These are phyloP conservation scores for Anas platyrhynchos DNA, from an alignment of 2,113 vertebrate species.

Conservation along the genomic window DNA sequence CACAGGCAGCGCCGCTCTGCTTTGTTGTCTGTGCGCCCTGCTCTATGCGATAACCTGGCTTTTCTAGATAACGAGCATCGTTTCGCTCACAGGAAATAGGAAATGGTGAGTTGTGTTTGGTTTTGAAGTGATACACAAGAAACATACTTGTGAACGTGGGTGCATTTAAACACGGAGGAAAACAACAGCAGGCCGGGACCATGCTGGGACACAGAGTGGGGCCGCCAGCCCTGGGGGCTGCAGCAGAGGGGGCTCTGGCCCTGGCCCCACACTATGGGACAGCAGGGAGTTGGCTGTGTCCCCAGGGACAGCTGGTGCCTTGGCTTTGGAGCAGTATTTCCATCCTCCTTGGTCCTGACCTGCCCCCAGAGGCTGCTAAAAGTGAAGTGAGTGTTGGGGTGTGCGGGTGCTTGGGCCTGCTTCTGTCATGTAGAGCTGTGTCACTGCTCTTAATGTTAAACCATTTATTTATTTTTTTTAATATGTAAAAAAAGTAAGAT, in stretches of 20 bases:
- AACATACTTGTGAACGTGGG: background rate
- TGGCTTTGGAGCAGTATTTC: background rate
- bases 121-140: background rate
- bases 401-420: background rate
- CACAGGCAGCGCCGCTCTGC: background rate
- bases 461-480: too few species aligned
- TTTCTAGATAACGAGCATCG: background rate
- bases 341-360: background rate
- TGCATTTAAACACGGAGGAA: background rate
- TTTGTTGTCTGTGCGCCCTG: background rate
- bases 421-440: too few species aligned
- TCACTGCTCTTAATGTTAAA: background rate
- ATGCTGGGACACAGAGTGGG: too few species aligned
- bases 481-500: background rate
- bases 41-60: constrained; percentile 3
- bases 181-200: background rate
- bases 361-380: background rate
- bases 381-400: background rate
- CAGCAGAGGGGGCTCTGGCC: too few species aligned
- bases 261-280: too few species aligned
- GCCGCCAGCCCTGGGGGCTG: too few species aligned
- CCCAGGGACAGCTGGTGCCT: background rate
- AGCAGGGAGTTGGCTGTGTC: too few species aligned
- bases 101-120: background rate
- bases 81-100: constrained; percentile 27